These are phyloP conservation scores for Saccopteryx leptura DNA, from an alignment of 2,113 vertebrate species.

Conservation along the genomic window DNA sequence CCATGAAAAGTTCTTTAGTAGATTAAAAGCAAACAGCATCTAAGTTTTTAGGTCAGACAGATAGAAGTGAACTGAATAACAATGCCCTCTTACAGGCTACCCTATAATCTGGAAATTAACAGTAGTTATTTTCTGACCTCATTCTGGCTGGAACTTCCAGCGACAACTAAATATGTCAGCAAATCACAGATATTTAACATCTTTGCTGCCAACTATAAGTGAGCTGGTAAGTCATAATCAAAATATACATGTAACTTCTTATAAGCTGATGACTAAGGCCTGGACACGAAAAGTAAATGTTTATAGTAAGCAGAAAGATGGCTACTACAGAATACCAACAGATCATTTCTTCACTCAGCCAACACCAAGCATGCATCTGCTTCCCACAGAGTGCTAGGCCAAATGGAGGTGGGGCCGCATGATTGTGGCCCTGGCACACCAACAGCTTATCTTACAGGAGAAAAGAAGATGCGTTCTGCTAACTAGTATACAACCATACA, in stretches of 20 bases:
- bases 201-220: neutral
- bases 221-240: neutral
- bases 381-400: neutral
- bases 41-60: neutral
- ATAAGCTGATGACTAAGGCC: neutral
- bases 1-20: neutral
- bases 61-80: neutral
- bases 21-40: conserved; percentile 9
- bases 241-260: neutral
- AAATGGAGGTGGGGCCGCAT: neutral
- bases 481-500: too few relatives aligned
- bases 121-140: conserved; percentile 41
- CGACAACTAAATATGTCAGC: neutral
- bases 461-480: neutral
- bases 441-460: neutral
- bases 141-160: neutral
- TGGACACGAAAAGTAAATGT: neutral
- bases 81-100: conserved; percentile 2
- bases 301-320: neutral
- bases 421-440: neutral
- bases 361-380: neutral
- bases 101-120: conserved; percentile 31
- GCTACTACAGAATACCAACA: rapidly evolving
- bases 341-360: neutral
- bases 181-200: neutral